Base-by-base conservation (phyloP, 2,113 vertebrate species). In the Rhinolophus sinicus region DNA sequence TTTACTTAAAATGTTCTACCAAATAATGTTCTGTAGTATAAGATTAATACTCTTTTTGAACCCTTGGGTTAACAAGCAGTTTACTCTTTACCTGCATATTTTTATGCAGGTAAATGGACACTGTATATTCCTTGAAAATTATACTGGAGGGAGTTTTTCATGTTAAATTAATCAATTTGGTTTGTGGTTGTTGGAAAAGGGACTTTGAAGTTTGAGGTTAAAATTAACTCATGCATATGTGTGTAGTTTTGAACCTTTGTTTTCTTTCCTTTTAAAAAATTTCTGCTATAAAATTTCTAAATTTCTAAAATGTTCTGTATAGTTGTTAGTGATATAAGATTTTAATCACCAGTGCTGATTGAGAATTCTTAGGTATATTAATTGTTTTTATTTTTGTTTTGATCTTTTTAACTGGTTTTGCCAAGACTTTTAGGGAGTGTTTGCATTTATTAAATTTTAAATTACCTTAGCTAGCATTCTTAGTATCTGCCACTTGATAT, bases 371-470 rank as follows among this genome's bases (percentile, higher is more conserved):
- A 93, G 40, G 24, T 88, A 58, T 88, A 78, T 77, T 91, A 88
- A 52, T 94, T 92, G 30, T 80, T 88, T 91, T 89, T 44, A 84
- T 93, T 96, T 94, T 94, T 96, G 33, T 94, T 95, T 96, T 85
- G 50, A 80, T 94, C 90, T 88, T 95, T 96, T 28, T 97, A 92
- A 95, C 78, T 98, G 56, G 67, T 64, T 97, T 89, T 60, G 56
- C 67, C 28, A 94, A 87, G 76, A 95, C 93, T 94, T 96, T 92
- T 72, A 94, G 82, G 91, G 96, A 97, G 84, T 96, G 15, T 95
- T 97, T 96, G 93, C 38, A 52, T 84, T 83, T 81, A 95, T 94
- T 96, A 97, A 94, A 94, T 86, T 96, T 94, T 94, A 94, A 95
- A 92, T 94, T 94, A 30, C 56, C 47, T 86, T 93, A 82, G 81